A percentile compares a stretch with the other conserved stretches of the same genome.
Conservation (phyloP, 2,888 invertebrate genomes). For the Ephialtes manifestator region DNA sequence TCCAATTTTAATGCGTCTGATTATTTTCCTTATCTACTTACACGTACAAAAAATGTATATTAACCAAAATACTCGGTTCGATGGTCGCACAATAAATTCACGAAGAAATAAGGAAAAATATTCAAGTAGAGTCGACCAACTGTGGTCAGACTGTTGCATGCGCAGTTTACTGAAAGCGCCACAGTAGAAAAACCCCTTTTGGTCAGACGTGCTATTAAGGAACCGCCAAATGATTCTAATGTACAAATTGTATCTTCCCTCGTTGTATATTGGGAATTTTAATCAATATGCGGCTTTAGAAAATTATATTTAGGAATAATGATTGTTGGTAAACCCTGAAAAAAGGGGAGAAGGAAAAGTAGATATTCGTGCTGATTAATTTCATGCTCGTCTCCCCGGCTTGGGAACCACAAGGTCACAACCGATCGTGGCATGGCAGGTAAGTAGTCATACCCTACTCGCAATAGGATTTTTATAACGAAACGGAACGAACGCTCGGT, state of each 20-base stretch:
- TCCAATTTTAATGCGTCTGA: too few relatives aligned
- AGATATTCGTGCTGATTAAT: conserved; percentile 46
- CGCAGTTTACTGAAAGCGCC: not conserved
- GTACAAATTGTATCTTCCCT: not conserved
- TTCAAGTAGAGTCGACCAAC: conserved; percentile 15
- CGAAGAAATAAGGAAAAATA: not conserved
- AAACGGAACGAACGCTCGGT: conserved; percentile 54
- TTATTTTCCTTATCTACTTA: too few relatives aligned
- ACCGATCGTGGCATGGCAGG: conserved; percentile 53
- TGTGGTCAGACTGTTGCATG: conserved; percentile 16
- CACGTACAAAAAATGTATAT: too few relatives aligned
- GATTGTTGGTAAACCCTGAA: not conserved
- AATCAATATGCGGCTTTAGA: not conserved
- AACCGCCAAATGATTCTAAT: not conserved
- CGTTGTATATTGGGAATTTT: not conserved
- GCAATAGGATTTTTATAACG: conserved; percentile 56
- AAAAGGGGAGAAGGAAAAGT: not conserved
- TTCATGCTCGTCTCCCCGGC: conserved; percentile 25
- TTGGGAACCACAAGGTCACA: conserved; percentile 49
- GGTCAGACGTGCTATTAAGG: conserved; percentile 27
- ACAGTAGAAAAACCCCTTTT: conserved; percentile 39
- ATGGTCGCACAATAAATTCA: not conserved
- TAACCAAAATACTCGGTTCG: too few relatives aligned
- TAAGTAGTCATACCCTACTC: conserved; percentile 48
- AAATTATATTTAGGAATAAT: conserved; percentile 9